These are phyloP conservation scores for Empidonax alnorum DNA, from an alignment of 2,113 vertebrate genomes.

Conservation along the genomic window DNA sequence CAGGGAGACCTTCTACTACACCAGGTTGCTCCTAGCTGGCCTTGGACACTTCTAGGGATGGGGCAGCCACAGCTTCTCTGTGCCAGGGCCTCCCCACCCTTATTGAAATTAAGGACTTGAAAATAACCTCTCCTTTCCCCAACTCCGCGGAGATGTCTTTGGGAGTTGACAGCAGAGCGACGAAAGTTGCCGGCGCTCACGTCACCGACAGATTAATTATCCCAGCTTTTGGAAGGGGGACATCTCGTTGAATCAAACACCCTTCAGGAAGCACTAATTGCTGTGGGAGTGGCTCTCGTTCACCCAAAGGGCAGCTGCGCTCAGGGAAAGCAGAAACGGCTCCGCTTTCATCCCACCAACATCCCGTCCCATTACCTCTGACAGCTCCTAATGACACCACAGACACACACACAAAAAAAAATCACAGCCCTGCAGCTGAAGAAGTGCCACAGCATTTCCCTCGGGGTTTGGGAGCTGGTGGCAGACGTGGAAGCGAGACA, in stretches of 20 bases:
- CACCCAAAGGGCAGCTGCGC: not conserved
- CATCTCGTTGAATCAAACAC: not conserved
- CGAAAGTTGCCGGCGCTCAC: not conserved
- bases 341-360: not conserved
- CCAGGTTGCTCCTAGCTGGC: not conserved
- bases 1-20: not conserved
- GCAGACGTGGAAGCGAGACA: fast-evolving
- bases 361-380: not conserved
- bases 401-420: not conserved
- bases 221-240: not conserved
- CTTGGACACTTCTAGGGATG: not conserved
- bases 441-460: not conserved
- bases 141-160: not conserved
- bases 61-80: not conserved
- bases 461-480: not conserved
- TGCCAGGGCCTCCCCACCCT: not conserved
- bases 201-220: not conserved
- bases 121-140: not conserved
- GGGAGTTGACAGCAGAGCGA: not conserved
- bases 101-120: not conserved
- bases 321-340: not conserved
- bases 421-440: not conserved
- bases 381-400: not conserved
- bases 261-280: not conserved
- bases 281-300: not conserved